Evolutionary conservation across 2,888 invertebrate species (phyloP), one percentile per base, ranked within the genome.

Genomic region (Drosophila nr. fundita): DNA sequence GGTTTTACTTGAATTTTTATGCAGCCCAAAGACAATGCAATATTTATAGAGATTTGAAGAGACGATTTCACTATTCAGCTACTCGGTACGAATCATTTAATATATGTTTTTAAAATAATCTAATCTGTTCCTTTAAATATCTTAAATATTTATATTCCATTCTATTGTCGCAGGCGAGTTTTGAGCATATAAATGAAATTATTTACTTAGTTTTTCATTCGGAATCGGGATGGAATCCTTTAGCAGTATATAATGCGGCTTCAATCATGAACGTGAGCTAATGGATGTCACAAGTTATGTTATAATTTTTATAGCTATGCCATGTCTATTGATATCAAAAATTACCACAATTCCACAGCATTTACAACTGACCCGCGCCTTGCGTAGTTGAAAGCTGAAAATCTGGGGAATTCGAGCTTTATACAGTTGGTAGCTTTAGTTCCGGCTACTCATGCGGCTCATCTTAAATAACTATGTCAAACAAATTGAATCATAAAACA

Each of bases 371-470:
- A 15, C 60, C 59, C 30, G 36, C 15, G 54, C 24, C 58, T 7
- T 36, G 58, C 53, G 45, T 73, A 76, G 68, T 68, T 69, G 42
- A 57, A 48, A 69, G n/a, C 40, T 7, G 4, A 63, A 75, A 50
- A 34, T 49, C 27, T 11, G 10, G 65, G 30, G 45, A 80, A 54
- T 63, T 58, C 40, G 18, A 38, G 38, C 29, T 15, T 55, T 13
- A 50, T 42, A 61, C 54, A 54, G 40, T 55, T 58, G 57, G 30
- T 42, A 21, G 55, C 66, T 73, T 89, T 89, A 83, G 90, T 87
- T 85, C 85, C 90, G 85, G 87, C 89, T 90, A 73, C 90, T 85
- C 84, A 78, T 66, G 84, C 85, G 67, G 73, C 64, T 67, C 65
- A 74, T 69, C 78, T 73, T 65, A 73, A 88, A 85, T 81, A 80